Base-by-base conservation (phyloP, 2,888 invertebrate species). In the Leptinotarsa peninsularis region DNA sequence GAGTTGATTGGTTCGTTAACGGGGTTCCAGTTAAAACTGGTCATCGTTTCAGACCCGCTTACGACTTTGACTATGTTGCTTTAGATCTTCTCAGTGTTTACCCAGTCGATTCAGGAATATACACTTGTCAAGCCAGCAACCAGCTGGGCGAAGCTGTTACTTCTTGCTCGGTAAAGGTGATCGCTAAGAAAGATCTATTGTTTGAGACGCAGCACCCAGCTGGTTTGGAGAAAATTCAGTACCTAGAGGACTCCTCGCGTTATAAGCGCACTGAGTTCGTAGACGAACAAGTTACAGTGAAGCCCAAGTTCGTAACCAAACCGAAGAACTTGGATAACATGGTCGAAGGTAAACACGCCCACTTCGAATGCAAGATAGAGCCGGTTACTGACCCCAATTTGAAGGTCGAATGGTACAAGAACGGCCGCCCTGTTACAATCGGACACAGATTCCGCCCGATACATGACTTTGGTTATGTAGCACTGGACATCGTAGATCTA, bases 401-500 rank as follows among this genome's bases (percentile, higher is more conserved):
- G 82, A 96, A 96, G 88, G 97, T 99, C 4, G 98, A 98, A 89
- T 99, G 98, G 98, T 97, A 92, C 86, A 97, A 96, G 87, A 96
- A 99, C 88, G 98, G 97, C 63, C 93, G 95, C 82, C 97, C 98
- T 43, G 93, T 99, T 71, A 97, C 95, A 21, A 93, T 97, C 86
- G 98, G 98, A 68, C 97, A 98, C 87, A 93, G 98, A 84, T 98
- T 98, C 91, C 93, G 97, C 83, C 98, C 98, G 75, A 97, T 98
- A 86, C 98, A 98, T 87, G 99, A 99, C 88, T 99, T 99, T 89
- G 99, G 99, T 58, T 99, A 98, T 87, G 99, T 99, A 27, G 98
- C 98, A 18, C 91, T 99, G 79, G 99, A 99, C 86, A 96, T 99
- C 79, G 93, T 98, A 81, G 98, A 98, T 87, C 90, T 98, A 73